Base-by-base conservation (phyloP, 2,888 invertebrate species). In the Andrena hattorfiana region DNA sequence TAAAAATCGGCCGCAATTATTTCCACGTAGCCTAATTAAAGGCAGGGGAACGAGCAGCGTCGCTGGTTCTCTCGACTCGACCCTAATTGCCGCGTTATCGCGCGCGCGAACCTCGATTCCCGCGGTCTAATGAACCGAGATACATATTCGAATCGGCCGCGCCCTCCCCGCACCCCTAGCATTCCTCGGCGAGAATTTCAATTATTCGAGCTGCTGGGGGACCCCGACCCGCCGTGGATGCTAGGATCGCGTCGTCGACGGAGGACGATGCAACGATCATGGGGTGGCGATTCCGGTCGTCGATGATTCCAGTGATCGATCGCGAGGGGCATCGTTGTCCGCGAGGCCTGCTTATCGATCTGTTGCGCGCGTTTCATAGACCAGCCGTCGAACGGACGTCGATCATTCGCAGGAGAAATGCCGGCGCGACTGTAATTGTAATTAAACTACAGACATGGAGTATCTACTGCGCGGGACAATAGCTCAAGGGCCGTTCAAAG, bases 101-200 rank as follows among this genome's bases (percentile, higher is more conserved):
- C 48, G 20, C 69, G 66, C 68, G 48, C 35, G 73, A 70, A 62
- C 64, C 54, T 67, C 74, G 74, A 74, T 74, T 70, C 69, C 77
- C 72, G 70, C 63, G 56, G 77, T 63, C 80, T 81, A 81, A 77
- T 81, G 69, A 78, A 85, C 82, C 86, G 76, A 79, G 81, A 76
- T 68, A 56, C 81, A 67, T 71, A 64, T 76, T 83, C 69, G 78
- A 72, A 60, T 35, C 54, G 63, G 49, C 16, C 48, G 68, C 70
- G 26, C 20, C 42, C 67, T 51, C 32, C 54, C 20, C 70, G 23
- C 42, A 23, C 13, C 62, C 7, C 35, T 54, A 28, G 64, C 59
- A 48, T 42, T 49, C 64, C 13, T 23, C 28, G 35, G 13, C 32
- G 59, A 66, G 74, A 74, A 74, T 74, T 74, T 74, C 74, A 74